Evolutionary conservation across 2,113 vertebrate species (phyloP), one percentile per base, ranked within the genome.

Genomic region (Chionodraco myersi): DNA sequence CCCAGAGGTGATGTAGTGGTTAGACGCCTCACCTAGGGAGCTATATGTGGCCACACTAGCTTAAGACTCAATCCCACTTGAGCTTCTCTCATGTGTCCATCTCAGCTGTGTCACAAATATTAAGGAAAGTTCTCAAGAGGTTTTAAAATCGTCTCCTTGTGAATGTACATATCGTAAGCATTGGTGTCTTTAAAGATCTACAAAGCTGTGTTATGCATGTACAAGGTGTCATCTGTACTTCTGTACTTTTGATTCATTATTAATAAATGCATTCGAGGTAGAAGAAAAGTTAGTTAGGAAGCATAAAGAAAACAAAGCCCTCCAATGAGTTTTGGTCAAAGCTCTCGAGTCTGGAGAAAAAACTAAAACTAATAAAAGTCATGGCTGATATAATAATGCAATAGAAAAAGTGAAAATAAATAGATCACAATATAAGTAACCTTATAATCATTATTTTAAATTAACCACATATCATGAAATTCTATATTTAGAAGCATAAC

Each of bases 1-100:
- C 85, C 77, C 80, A 85, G 79, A 78, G 85, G 77, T 70, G 80
- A 84, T 90, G 77, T 79, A 85, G 82, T 75, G 70, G 82, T 86
- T 83, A 74, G 79, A 83, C 51, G 62, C 54, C 64, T 48, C 36
- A 59, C 77, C 64, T 67, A 60, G 72, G 75, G 61, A 83, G 63
- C 76, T 79, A 72, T 52, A 70, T 85, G 81, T 85, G 73, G 68
- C 71, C 79, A 77, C 61, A 44, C 62, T 65, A 52, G 71, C 74
- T 84, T 82, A 84, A 61, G 47, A 77, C 16, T 57, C 49, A 76
- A 78, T 86, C 65, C 62, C 36, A 9, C 51, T 16, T 7, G 44
- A 79, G 77, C 53, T 54, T 14, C 70, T 78, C 51, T 67, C 41
- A 66, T 60, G 49, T 70, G 63, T 83, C 61, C 10, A 26, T 83